Evolutionary conservation across 2,797 vertebrate species (phyloP).

Genomic region (Sebastes iracundus): DNA sequence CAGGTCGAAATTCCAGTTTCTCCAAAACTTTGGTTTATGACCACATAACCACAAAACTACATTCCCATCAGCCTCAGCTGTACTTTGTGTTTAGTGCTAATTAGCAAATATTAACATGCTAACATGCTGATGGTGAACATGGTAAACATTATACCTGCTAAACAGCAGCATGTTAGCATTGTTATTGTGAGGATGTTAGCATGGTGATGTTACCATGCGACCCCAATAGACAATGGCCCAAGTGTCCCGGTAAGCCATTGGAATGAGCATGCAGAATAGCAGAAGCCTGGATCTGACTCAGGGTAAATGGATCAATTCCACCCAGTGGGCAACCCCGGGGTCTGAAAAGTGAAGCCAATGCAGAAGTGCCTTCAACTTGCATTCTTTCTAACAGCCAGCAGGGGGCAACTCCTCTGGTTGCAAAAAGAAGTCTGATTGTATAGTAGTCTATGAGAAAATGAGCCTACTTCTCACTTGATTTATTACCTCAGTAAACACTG

Average conservation of each 20-base stretch:
- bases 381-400: no score
- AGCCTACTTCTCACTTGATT: no score
- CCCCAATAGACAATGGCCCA: no score
- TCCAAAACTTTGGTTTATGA: not conserved
- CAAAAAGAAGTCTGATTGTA: no score
- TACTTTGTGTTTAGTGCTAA: not conserved
- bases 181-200: not conserved
- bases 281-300: not conserved
- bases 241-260: not conserved
- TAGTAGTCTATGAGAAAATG: no score
- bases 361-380: no score
- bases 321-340: no score
- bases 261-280: not conserved
- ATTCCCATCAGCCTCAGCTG: no score
- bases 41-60: not conserved
- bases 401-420: no score
- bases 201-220: not conserved
- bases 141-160: not conserved
- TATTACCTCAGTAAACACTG: no score
- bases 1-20: not conserved
- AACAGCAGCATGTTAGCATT: not conserved
- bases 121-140: not conserved
- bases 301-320: not conserved
- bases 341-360: no score
- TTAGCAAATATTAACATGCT: not conserved